phyloP scores from a whole-genome alignment of 2,113 vertebrate species.

The Syrmaticus mikado region DNA sequence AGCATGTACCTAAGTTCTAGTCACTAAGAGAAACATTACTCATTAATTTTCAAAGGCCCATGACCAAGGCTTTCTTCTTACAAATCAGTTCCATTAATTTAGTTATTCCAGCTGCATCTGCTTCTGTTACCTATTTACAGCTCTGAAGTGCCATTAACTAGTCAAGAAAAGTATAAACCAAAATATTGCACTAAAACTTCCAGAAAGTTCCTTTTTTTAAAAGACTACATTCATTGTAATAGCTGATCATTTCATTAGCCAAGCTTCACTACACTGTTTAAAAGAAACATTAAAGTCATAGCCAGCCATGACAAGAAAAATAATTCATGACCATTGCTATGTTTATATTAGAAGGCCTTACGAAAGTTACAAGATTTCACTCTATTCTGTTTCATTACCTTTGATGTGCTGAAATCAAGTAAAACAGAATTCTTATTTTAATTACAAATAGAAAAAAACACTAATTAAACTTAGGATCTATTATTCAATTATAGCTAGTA shows the following conservation, averaged over 20 bases:
- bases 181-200: conserved; percentile 49
- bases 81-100: conserved; percentile 27
- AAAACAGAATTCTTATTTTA: not conserved
- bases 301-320: conserved; percentile 15
- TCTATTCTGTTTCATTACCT: not conserved
- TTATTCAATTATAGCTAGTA: not conserved
- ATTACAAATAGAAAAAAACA: not conserved
- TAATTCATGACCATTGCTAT: not conserved
- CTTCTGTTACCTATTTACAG: conserved; percentile 19
- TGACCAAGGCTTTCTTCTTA: conserved; percentile 17
- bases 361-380: not conserved
- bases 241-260: conserved; percentile 22
- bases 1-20: not conserved
- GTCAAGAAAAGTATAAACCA: conserved; percentile 21
- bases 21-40: not conserved
- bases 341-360: not conserved
- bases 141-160: conserved; percentile 35
- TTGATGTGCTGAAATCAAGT: not conserved
- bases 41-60: not conserved
- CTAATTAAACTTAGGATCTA: not conserved
- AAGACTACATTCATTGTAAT: conserved; percentile 31
- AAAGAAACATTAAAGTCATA: conserved; percentile 14
- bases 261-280: not conserved
- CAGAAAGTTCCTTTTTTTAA: conserved; percentile 43
- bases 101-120: conserved; percentile 11